phyloP scores from a whole-genome alignment of 2,888 invertebrate genomes.

The Plemyria rubiginata region DNA sequence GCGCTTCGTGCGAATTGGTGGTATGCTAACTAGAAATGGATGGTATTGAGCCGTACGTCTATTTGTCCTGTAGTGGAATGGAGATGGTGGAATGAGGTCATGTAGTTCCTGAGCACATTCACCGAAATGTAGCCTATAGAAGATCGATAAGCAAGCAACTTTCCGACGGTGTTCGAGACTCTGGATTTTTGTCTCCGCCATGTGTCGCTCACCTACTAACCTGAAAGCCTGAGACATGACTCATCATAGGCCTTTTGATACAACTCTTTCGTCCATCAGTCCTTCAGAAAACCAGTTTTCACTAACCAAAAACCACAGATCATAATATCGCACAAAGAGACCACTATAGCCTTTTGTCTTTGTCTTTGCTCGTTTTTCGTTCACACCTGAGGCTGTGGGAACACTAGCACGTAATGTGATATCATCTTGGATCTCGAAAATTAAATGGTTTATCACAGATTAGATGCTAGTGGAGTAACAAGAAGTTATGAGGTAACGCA shows the following conservation, averaged over 20 bases:
- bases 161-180: too few relatives aligned
- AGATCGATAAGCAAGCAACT: too few relatives aligned
- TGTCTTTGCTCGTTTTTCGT: conserved; percentile 69
- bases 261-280: conserved; percentile 8
- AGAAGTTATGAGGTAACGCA: conserved; percentile 21
- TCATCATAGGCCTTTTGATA: conserved; percentile 4
- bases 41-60: too few relatives aligned
- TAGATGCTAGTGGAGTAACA: conserved; percentile 8
- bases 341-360: conserved; percentile 40
- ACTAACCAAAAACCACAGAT: conserved; percentile 27
- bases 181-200: too few relatives aligned
- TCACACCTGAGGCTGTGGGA: conserved; percentile 73
- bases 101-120: too few relatives aligned
- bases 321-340: conserved; percentile 41
- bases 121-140: too few relatives aligned
- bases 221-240: too few relatives aligned
- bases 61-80: too few relatives aligned
- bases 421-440: conserved; percentile 35
- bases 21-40: too few relatives aligned
- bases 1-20: too few relatives aligned
- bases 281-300: conserved; percentile 23
- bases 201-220: too few relatives aligned
- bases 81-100: too few relatives aligned
- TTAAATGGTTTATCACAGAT: conserved; percentile 19
- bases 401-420: conserved; percentile 68